Percentiles rank a stretch among this genome's conserved stretches.
phyloP scores from a whole-genome alignment of 2,888 invertebrate genomes.

The Ptilodon capucinus region DNA sequence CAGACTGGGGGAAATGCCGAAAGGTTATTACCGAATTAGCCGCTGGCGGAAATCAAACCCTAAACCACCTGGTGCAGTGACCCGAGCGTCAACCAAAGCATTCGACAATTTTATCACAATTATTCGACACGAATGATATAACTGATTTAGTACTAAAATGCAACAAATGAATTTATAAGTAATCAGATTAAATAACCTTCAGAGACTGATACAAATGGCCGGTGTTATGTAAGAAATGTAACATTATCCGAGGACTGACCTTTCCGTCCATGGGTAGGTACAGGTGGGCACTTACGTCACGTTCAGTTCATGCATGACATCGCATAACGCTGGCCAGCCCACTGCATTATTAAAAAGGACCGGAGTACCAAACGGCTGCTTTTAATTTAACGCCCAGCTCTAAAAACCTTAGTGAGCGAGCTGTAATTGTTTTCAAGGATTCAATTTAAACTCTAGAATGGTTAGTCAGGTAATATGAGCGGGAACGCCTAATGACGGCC shows the following conservation, averaged over 20 bases:
- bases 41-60: no score
- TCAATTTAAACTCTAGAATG: conserved; percentile 20
- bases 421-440: conserved; percentile 33
- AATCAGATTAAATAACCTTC: not conserved
- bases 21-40: no score
- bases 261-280: conserved; percentile 42
- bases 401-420: conserved; percentile 39
- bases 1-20: no score
- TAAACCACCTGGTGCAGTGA: no score
- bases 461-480: conserved; percentile 13
- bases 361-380: conserved; percentile 43
- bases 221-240: conserved; percentile 24
- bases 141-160: no score
- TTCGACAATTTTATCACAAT: no score
- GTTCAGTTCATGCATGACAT: conserved; percentile 54
- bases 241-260: conserved; percentile 53
- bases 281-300: conserved; percentile 25
- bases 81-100: no score
- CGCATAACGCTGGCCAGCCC: conserved; percentile 48
- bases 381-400: conserved; percentile 51
- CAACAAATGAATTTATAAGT: not conserved
- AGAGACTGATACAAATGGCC: conserved; percentile 8
- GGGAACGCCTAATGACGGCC: conserved; percentile 11
- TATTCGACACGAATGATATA: no score
- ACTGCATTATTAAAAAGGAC: conserved; percentile 64